Conservation (phyloP, 2,888 invertebrate species). For the Hypena proboscidalis region DNA sequence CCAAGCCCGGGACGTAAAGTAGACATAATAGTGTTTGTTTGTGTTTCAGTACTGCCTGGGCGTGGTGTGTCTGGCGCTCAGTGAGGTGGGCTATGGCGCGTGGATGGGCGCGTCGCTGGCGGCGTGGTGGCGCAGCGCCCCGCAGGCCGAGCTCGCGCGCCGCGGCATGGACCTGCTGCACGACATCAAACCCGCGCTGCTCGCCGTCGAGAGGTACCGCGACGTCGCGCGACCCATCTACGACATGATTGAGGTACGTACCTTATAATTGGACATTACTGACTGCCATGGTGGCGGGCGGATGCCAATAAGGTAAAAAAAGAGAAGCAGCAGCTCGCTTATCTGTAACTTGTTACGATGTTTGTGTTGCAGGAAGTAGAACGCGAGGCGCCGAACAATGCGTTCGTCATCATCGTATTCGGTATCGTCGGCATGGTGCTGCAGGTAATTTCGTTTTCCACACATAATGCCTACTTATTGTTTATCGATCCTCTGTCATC, state of each 20-base stretch:
- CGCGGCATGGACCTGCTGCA: conserved; percentile 74
- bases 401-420: conserved; percentile 69
- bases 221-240: conserved; percentile 72
- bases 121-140: conserved; percentile 75
- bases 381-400: conserved; percentile 79
- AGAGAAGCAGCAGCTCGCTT: too few species aligned
- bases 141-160: conserved; percentile 78
- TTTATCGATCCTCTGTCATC: too few species aligned
- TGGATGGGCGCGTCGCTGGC: conserved; percentile 77
- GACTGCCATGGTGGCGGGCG: too few species aligned
- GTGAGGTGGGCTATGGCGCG: conserved; percentile 77
- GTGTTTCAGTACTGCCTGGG: conserved; percentile 64
- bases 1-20: neutral
- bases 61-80: conserved; percentile 68
- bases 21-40: neutral
- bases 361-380: conserved; percentile 70
- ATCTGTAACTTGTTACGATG: neutral
- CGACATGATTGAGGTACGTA: conserved; percentile 74
- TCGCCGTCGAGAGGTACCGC: conserved; percentile 72
- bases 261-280: too few species aligned
- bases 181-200: conserved; percentile 79
- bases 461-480: too few species aligned
- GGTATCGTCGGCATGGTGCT: conserved; percentile 64
- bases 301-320: too few species aligned
- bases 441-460: conserved; percentile 53